A percentile compares a stretch with the other conserved stretches of the same genome.
Conservation (phyloP, 1,140 invertebrate genomes). For the Dendrolimus kikuchii region DNA sequence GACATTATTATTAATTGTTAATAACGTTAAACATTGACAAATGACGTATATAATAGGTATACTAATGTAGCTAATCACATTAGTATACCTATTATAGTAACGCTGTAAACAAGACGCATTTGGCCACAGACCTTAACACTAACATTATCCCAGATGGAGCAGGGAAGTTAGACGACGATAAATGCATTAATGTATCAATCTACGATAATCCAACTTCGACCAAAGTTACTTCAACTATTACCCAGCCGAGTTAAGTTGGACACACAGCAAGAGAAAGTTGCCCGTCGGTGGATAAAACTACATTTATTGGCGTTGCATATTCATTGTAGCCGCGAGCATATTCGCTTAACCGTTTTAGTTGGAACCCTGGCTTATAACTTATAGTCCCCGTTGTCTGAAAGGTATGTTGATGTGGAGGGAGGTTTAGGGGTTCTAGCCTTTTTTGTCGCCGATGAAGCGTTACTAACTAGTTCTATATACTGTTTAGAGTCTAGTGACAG, state of each 20-base stretch:
- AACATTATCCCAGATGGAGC: background rate
- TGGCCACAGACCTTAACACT: no score
- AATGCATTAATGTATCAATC: conserved; percentile 25
- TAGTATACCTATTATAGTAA: no score
- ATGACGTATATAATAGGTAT: no score
- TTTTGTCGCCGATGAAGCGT: conserved; percentile 9
- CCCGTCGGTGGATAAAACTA: conserved; percentile 41
- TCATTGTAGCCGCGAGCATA: conserved; percentile 35
- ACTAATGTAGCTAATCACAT: no score
- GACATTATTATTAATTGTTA: no score
- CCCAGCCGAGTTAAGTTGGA: conserved; percentile 11
- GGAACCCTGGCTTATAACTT: conserved; percentile 9
- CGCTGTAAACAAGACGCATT: no score
- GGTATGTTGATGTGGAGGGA: background rate
- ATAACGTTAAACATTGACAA: no score
- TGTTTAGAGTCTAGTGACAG: conserved; percentile 27
- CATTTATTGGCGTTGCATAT: conserved; percentile 62
- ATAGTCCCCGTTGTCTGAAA: background rate
- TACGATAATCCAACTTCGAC: conserved; percentile 19
- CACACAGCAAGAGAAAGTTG: conserved; percentile 46
- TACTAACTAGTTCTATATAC: conserved; percentile 33
- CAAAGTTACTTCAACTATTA: conserved; percentile 28
- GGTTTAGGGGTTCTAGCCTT: conserved; percentile 8
- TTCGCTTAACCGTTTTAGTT: conserved; percentile 9
- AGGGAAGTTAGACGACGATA: background rate